A percentile compares a stretch with the other conserved stretches of the same genome.
Conservation (phyloP, 1,140 invertebrate genomes). For the Drosophila hydei region DNA sequence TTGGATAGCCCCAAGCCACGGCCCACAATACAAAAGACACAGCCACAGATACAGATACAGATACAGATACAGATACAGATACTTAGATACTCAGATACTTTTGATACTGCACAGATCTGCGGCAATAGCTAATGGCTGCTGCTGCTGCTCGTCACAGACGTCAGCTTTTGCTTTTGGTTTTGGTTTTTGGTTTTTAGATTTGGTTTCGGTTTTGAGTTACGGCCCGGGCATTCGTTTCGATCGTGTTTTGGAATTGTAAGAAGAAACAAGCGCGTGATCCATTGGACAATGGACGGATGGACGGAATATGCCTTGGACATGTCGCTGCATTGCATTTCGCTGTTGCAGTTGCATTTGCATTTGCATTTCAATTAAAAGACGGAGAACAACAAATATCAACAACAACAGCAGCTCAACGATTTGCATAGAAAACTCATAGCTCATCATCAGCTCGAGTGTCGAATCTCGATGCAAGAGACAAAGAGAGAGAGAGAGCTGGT, state of each 20-base stretch:
- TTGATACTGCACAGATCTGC: slow-evolving; percentile 21
- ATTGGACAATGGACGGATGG: slow-evolving; percentile 36
- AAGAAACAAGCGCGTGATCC: slow-evolving; percentile 68
- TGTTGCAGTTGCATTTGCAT: slow-evolving; percentile 38
- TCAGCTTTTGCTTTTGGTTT: slow-evolving; percentile 26
- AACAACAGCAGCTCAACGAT: slow-evolving; percentile 20
- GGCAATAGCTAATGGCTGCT: slow-evolving; percentile 17
- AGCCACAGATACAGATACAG: slow-evolving; percentile 13
- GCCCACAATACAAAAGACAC: slow-evolving; percentile 27
- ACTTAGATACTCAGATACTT: slow-evolving; percentile 26
- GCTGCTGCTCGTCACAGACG: slow-evolving; percentile 25
- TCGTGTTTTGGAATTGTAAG: slow-evolving; percentile 66
- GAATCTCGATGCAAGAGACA: slow-evolving; percentile 45
- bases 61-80: slow-evolving; percentile 18
- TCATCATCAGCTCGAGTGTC: slow-evolving; percentile 74
- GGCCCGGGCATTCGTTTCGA: slow-evolving; percentile 49
- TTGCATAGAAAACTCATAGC: slow-evolving; percentile 81
- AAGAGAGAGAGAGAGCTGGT: neutral
- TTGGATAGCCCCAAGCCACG: slow-evolving; percentile 36
- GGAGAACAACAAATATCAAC: slow-evolving; percentile 8
- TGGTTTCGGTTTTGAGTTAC: slow-evolving; percentile 47
- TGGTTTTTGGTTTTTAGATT: slow-evolving; percentile 21
- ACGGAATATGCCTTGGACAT: slow-evolving; percentile 21
- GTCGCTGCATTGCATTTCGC: slow-evolving; percentile 16
- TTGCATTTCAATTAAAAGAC: slow-evolving; percentile 73